phyloP scores from a whole-genome alignment of 2,113 vertebrate genomes.

The Alligator mississippiensis region DNA sequence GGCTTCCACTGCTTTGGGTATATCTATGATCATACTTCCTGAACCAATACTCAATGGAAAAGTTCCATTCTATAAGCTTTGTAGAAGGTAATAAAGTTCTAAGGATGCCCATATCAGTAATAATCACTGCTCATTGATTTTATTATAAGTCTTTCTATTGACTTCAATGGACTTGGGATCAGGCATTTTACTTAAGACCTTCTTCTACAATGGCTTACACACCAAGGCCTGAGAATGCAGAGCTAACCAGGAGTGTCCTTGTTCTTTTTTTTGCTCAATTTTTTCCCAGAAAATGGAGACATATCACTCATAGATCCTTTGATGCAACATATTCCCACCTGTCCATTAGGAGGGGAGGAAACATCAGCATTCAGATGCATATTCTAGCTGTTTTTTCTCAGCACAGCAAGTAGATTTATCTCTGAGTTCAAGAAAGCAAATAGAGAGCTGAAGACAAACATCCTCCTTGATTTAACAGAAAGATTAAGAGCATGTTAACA shows the following conservation, averaged over 20 bases:
- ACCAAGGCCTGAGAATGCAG: not conserved
- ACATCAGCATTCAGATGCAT: not conserved
- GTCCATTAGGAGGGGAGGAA: not conserved
- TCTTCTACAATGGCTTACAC: not conserved
- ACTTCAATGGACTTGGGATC: not conserved
- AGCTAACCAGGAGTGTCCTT: not conserved
- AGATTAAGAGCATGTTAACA: not conserved
- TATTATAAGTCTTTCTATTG: fast-evolving
- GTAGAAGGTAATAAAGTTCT: fast-evolving
- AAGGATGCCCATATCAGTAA: not conserved
- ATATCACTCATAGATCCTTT: not conserved
- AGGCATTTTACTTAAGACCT: fast-evolving
- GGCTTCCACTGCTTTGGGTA: not conserved
- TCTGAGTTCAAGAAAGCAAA: not conserved
- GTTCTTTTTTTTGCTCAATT: not conserved
- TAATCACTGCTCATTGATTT: not conserved
- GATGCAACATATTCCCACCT: fast-evolving
- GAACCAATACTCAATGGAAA: not conserved
- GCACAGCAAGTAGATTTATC: not conserved
- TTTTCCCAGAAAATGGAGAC: fast-evolving
- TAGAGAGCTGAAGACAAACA: not conserved
- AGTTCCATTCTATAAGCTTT: not conserved
- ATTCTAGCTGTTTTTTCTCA: not conserved
- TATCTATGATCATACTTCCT: fast-evolving
- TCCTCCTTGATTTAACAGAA: not conserved